Percentiles rank a stretch among this genome's conserved stretches.
phyloP scores from a whole-genome alignment of 2,888 invertebrate genomes.

The Coelopa pilipes region DNA sequence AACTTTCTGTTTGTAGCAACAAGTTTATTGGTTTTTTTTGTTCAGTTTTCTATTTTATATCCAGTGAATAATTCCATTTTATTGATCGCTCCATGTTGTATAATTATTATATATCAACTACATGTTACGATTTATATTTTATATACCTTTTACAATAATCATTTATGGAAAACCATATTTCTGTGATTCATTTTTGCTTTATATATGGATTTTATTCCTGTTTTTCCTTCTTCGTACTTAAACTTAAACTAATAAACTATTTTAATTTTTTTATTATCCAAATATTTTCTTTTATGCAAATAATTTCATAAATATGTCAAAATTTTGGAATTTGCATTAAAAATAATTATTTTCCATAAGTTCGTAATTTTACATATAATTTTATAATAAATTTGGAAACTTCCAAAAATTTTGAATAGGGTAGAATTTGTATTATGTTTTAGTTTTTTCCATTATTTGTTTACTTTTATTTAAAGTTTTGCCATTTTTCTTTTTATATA shows the following conservation, averaged over 20 bases:
- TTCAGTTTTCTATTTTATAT: conserved; percentile 41
- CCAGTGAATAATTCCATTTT: conserved; percentile 18
- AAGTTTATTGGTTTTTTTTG: conserved; percentile 63
- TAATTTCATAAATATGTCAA: conserved; percentile 27
- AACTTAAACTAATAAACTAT: conserved; percentile 25
- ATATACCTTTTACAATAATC: conserved; percentile 35
- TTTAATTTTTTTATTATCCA: conserved; percentile 22
- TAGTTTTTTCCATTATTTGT: conserved; percentile 17
- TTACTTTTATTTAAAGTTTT: not conserved
- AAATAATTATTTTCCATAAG: not conserved
- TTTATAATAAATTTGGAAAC: conserved; percentile 23
- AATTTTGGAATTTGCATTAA: conserved; percentile 24
- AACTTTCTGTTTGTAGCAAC: conserved; percentile 55
- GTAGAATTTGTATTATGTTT: conserved; percentile 7
- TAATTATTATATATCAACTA: conserved; percentile 40
- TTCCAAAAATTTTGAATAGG: conserved; percentile 26
- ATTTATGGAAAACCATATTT: conserved; percentile 34
- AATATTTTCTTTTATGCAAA: conserved; percentile 11
- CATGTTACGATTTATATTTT: conserved; percentile 39
- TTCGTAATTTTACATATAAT: conserved; percentile 8
- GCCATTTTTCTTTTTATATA: not conserved
- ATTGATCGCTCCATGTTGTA: not conserved
- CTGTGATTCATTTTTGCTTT: conserved; percentile 12
- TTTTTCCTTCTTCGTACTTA: conserved; percentile 26
- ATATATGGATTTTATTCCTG: not conserved